A percentile compares a stretch with the other conserved stretches of the same genome.
Evolutionary conservation across 2,797 vertebrate genomes (phyloP).

Genomic region (Neoniphon sammara): DNA sequence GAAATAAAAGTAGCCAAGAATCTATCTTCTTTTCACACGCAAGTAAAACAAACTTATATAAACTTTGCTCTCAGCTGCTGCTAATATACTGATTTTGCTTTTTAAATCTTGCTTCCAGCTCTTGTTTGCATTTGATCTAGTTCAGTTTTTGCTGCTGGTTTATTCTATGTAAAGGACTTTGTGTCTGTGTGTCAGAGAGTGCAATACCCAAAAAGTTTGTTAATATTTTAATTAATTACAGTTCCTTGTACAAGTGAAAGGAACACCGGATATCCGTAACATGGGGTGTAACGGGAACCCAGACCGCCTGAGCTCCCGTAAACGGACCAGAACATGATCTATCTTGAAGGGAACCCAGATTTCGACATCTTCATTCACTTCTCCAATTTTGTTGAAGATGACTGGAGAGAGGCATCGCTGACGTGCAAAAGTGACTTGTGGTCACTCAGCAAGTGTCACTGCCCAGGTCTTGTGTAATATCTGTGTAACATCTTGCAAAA

Average conservation of each 20-base stretch:
- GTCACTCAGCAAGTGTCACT: constrained; percentile 78
- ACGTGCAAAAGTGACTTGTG: constrained; percentile 77
- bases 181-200: no score
- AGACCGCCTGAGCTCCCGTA: constrained; percentile 76
- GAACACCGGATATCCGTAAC: constrained; percentile 68
- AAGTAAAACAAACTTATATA: constrained; percentile 11
- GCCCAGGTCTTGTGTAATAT: constrained; percentile 81
- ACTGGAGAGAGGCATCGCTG: constrained; percentile 73
- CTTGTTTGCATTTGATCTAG: not conserved
- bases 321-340: constrained; percentile 72
- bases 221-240: constrained; percentile 27
- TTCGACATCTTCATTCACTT: constrained; percentile 85
- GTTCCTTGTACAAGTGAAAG: constrained; percentile 62
- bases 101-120: no score
- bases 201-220: no score
- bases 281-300: constrained; percentile 77
- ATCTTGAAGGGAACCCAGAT: constrained; percentile 78
- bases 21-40: not conserved
- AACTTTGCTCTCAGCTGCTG: not conserved
- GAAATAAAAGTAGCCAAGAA: not conserved
- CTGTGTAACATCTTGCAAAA: constrained; percentile 76
- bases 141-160: not conserved
- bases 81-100: constrained; percentile 38
- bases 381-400: constrained; percentile 80
- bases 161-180: not conserved